A percentile compares a stretch with the other conserved stretches of the same genome.
phyloP scores from a whole-genome alignment of 1,140 invertebrate genomes.

The Caenorhabditis briggsae region DNA sequence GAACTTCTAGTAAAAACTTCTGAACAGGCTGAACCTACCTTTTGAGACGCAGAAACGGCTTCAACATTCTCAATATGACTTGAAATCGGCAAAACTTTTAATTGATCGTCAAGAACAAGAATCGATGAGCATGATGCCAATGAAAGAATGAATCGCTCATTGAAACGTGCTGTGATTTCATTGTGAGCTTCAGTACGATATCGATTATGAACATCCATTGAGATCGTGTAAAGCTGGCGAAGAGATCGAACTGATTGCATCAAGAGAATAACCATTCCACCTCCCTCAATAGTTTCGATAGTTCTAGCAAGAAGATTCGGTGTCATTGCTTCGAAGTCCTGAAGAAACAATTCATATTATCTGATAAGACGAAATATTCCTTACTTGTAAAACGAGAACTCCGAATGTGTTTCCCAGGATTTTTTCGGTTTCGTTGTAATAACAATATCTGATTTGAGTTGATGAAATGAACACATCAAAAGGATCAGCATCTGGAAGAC shows the following conservation, averaged over 20 bases:
- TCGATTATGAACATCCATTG: slow-evolving; percentile 97
- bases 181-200: slow-evolving; percentile 94
- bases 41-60: slow-evolving; percentile 80
- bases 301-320: slow-evolving; percentile 96
- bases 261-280: slow-evolving; percentile 90
- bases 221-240: slow-evolving; percentile 94
- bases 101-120: slow-evolving; percentile 92
- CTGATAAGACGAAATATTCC: background rate
- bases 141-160: slow-evolving; percentile 94
- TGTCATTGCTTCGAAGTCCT: slow-evolving; percentile 99
- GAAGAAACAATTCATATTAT: slow-evolving; percentile 71
- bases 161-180: slow-evolving; percentile 92
- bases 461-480: slow-evolving; percentile 96
- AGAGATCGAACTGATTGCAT: slow-evolving; percentile 89
- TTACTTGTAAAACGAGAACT: slow-evolving; percentile 92
- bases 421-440: slow-evolving; percentile 96
- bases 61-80: slow-evolving; percentile 87
- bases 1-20: background rate
- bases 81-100: slow-evolving; percentile 92
- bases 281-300: slow-evolving; percentile 98
- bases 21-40: slow-evolving; percentile 64
- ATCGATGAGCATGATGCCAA: slow-evolving; percentile 89
- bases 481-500: slow-evolving; percentile 86
- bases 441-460: slow-evolving; percentile 95
- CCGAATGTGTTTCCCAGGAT: slow-evolving; percentile 98